Conservation (phyloP, 2,888 invertebrate genomes). For the Phania funesta region DNA sequence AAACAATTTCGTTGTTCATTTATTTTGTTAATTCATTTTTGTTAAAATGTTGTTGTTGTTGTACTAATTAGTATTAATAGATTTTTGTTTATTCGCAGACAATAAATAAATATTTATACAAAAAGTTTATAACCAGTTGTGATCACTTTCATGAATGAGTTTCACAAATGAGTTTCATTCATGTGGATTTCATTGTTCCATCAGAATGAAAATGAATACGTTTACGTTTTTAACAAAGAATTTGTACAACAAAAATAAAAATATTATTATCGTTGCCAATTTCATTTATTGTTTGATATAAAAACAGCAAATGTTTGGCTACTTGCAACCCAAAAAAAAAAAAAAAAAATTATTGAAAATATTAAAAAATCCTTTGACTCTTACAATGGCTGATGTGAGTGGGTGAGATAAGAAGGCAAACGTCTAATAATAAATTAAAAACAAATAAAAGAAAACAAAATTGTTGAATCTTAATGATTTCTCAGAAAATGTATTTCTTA, state of each 20-base stretch:
- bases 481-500: too few relatives aligned
- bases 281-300: slow-evolving; percentile 26
- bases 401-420: too few relatives aligned
- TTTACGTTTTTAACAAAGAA: background rate
- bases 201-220: background rate
- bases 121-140: slow-evolving; percentile 4
- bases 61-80: background rate
- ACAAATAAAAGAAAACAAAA: too few relatives aligned
- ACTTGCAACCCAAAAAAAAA: background rate
- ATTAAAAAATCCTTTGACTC: slow-evolving; percentile 13
- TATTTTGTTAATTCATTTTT: slow-evolving; percentile 8
- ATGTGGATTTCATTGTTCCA: slow-evolving; percentile 27
- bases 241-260: background rate
- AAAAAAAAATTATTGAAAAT: background rate
- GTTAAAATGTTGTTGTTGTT: too few relatives aligned
- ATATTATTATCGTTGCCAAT: slow-evolving; percentile 20
- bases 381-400: background rate
- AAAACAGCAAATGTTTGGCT: slow-evolving; percentile 20
- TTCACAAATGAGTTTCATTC: slow-evolving; percentile 29
- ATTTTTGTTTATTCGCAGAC: background rate
- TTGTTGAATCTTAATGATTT: too few relatives aligned
- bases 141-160: background rate
- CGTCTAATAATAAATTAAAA: too few relatives aligned
- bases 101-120: slow-evolving; percentile 4
- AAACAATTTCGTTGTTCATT: slow-evolving; percentile 22